Evolutionary conservation across 2,888 invertebrate genomes (phyloP), one percentile per base, ranked within the genome.

Genomic region (Ectemnius lituratus): DNA sequence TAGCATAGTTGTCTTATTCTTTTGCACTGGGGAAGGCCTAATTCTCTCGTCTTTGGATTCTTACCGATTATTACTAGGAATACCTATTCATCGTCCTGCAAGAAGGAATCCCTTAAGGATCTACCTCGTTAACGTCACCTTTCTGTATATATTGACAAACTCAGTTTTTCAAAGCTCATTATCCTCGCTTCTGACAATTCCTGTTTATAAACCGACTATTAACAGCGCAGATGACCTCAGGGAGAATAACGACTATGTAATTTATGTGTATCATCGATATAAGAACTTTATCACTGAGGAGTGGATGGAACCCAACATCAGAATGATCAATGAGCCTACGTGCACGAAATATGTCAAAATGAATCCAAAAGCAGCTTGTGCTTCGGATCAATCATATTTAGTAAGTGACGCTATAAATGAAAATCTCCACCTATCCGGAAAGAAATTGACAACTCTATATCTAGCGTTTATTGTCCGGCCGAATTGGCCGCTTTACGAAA

Each of bases 401-500:
- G 1, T 45, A 23, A 62, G 28, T 8, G 60, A 70, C 27, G 64
- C 65, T 5, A 46, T 57, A 8, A 47, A 66, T 20, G 47, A 73
- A 20, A 45, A 67, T 16, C 64, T 71, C 18, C 64, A 69, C 28
- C 18, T 80, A 8, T 74, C 74, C 5, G 58, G 57, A 28, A 61
- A 66, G 20, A 18, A 62, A 45, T 14, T 75, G 18, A 20, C 20
- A 1, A 71, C 62, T 13, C 23, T 75, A 47, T 73, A 67, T 46
- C 28, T 60, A 1, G 67, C 23, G 1, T 75, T 62, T 23, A 57
- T 60, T 11, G 56, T 68, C 4, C 72, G 73, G 6, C 49, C 67
- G 4, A 52, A 75, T 69, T 76, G 80, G 73, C 73, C 75, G 3
- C 49, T 71, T 13, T 60, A 8, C 27, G 59, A 28, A 4, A 62